Evolutionary conservation across 2,113 vertebrate genomes (phyloP), one percentile per base, ranked within the genome.

Genomic region (Oryzias celebensis): DNA sequence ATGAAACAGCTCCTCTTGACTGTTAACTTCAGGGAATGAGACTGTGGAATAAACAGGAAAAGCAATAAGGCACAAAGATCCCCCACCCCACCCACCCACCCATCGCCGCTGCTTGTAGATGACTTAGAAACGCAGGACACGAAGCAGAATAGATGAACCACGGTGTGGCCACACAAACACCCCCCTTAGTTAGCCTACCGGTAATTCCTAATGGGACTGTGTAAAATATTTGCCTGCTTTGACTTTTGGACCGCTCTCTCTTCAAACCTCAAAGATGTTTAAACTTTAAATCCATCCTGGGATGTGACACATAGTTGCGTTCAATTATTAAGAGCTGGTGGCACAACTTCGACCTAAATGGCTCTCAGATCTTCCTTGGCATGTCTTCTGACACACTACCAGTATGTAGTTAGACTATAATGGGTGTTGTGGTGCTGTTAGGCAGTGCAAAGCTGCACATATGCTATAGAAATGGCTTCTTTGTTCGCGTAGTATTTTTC

Each of bases 1-100:
- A 94, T 45, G 89, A 92, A 13, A 87, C 94, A 74, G 88, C 91
- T 92, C 92, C 87, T 94, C 92, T 79, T 92, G 95, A 96, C 93
- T 86, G 87, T 79, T 79, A 80, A 85, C 73, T 86, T 87, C 85
- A 85, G 85, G 87, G 86, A 87, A 87, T 0, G 74, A 75, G 87
- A 86, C 88, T 83, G 75, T 85, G 88, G 88, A 87, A 78, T 70
- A 70, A 88, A 87, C 65, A 67, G 83, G 80, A 90, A 82, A 85
- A 91, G 88, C 86, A 90, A 89, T 89, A 90, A 84, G 89, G 86
- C 89, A 89, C 90, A 90, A 87, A 79, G 61, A 85, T 71, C 55
- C 63, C 68, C 72, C 73, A 20, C 20, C 20, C 20, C 20, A 20
- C 58, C 58, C 69, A 51, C 68, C 53, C 64, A 58, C 71, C 61